Base-by-base conservation (phyloP, 2,113 vertebrate species). In the Bos javanicus region DNA sequence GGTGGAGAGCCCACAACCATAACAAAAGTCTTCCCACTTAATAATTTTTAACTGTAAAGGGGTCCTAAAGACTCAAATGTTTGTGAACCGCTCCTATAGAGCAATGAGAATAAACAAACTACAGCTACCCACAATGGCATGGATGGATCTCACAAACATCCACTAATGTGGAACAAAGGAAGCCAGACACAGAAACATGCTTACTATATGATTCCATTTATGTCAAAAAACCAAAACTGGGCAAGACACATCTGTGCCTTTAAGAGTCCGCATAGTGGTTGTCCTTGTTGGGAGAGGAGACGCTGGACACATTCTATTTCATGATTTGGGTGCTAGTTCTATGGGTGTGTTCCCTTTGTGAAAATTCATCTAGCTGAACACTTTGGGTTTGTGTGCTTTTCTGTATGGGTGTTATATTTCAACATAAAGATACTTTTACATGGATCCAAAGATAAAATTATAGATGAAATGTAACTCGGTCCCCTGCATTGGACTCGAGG, bases 11-110 rank as follows among this genome's bases (percentile, higher is more conserved):
- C 92, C 97, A 98, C 97, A 99, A 99, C 98, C 99, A 99, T 98
- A 99, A 99, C 99, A 99, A 99, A 99, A 98, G 98, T 98, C 98
- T 98, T 98, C 98, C 99, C 99, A 99, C 57, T 62, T 48, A 62
- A 26, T 91, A 36, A 91, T 91, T 64, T 91, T 82, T 60, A 91
- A 91, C 76, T 52, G 16, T 33, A 82, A 64, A 74, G 21, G 62
- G 64, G 30, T n/a, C 50, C 52, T 56, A 85, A 46, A 39, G 25
- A 87, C n/a, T 39, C 52, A 74, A 67, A 74, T 39, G 19, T 74
- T 74, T 74, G 67, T 74, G 67, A 74, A 74, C n/a, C 10, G 1
- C n/a, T 74, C n/a, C n/a, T 39, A 36, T 36, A 36, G 10, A 36
- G 67, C 67, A 67, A 36, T 67, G 67, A 71, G 19, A 71, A 36